These are phyloP conservation scores for Diachasmimorpha longicaudata DNA, from an alignment of 1,140 invertebrate genomes.

Conservation along the genomic window DNA sequence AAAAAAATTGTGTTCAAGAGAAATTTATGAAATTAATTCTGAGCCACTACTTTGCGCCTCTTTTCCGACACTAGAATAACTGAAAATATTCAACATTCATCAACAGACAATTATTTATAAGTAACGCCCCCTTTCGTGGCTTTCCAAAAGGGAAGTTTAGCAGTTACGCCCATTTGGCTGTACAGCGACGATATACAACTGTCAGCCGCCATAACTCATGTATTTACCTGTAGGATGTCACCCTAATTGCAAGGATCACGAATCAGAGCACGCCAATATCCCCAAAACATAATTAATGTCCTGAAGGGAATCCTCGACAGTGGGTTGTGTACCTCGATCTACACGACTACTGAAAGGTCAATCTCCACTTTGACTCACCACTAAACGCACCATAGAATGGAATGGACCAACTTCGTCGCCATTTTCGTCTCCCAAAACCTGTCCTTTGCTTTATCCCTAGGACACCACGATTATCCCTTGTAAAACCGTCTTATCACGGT, in stretches of 20 bases:
- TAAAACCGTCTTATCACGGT: neutral
- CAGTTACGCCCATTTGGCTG: no score
- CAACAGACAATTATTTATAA: no score
- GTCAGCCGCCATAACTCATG: neutral
- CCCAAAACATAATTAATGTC: slow-evolving; percentile 1
- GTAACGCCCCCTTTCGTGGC: no score
- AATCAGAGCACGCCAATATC: neutral
- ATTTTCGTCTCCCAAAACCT: neutral
- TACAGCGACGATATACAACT: no score
- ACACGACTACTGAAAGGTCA: neutral
- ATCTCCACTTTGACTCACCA: neutral
- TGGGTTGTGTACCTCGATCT: neutral
- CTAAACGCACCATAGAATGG: neutral
- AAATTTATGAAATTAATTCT: no score
- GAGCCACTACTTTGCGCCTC: no score
- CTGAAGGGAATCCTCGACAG: neutral
- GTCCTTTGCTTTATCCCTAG: neutral
- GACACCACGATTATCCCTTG: neutral
- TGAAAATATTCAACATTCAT: no score
- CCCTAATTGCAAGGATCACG: neutral
- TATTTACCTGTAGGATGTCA: neutral
- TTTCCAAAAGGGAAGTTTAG: no score
- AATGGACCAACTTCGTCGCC: neutral
- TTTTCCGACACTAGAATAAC: no score
- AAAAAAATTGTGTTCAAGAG: no score